Percentiles rank a stretch among this genome's conserved stretches.
Evolutionary conservation across 2,888 invertebrate species (phyloP).

Genomic region (Cyrtodaria siliqua): DNA sequence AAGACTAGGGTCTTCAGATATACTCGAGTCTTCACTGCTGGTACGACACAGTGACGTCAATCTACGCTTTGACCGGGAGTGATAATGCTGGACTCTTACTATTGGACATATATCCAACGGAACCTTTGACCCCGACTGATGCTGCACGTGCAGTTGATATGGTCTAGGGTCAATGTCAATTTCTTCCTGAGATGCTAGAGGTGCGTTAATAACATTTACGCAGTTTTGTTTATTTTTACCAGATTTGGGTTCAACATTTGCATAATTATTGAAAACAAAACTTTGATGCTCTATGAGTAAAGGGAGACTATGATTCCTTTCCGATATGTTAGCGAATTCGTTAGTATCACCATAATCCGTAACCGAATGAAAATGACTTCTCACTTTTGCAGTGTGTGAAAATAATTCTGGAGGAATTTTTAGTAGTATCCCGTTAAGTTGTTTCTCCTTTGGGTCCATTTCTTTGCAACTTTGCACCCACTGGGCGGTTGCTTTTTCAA

Average conservation of each 20-base stretch:
- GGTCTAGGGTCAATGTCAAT: slow-evolving; percentile 31
- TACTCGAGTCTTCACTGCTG: slow-evolving; percentile 41
- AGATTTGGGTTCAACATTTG: slow-evolving; percentile 19
- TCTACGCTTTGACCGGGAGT: slow-evolving; percentile 56
- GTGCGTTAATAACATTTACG: slow-evolving; percentile 26
- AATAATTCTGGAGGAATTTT: slow-evolving; percentile 61
- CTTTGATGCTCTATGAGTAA: slow-evolving; percentile 47
- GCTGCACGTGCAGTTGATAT: slow-evolving; percentile 35
- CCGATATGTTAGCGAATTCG: slow-evolving; percentile 49
- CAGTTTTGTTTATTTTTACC: neutral
- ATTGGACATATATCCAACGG: slow-evolving; percentile 64
- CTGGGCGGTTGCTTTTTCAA: slow-evolving; percentile 59
- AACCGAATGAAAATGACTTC: slow-evolving; percentile 57
- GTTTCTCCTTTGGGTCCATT: slow-evolving; percentile 54
- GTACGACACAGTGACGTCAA: slow-evolving; percentile 52
- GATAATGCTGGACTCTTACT: slow-evolving; percentile 63
- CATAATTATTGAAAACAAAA: slow-evolving; percentile 34
- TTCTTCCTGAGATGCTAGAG: slow-evolving; percentile 41
- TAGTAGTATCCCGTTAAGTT: slow-evolving; percentile 56
- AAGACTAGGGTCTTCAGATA: slow-evolving; percentile 32
- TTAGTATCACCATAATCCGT: slow-evolving; percentile 51
- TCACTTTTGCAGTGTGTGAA: slow-evolving; percentile 50
- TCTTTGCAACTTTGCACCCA: slow-evolving; percentile 73
- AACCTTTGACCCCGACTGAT: slow-evolving; percentile 47
- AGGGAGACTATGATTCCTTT: slow-evolving; percentile 59